Evolutionary conservation across 1,140 invertebrate genomes (phyloP), one percentile per base, ranked within the genome.

Genomic region (Triops longicaudatus): DNA sequence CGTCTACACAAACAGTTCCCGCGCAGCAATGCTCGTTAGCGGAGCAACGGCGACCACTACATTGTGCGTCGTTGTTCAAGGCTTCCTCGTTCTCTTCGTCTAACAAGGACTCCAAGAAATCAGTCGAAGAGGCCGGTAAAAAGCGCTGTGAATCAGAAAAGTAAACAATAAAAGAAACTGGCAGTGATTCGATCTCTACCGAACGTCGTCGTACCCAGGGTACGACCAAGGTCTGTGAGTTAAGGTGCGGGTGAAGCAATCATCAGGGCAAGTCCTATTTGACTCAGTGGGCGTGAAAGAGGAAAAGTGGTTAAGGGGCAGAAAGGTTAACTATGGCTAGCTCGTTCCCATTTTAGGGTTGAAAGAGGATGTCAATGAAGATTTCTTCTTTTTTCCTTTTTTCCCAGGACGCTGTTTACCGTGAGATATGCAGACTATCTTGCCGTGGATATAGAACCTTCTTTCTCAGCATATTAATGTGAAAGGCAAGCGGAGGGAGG

Each of bases 1-100:
- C 86, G 81, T 90, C 88, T 37, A 92, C 87, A 82, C 92, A 93
- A 44, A 93, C 88, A 28, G 87, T 88, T 28, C 88, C 90, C 9
- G 89, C 87, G 81, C 92, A 93, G 83, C 92, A 93, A 79, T 92
- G 87, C 78, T 93, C 91, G 81, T 92, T 93, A 63, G 90, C 85
- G 0, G 87, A 87, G 80, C 92, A 93, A 72, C 79, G 79, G 22
- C 81, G 80, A 6, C 82, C 82, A 37, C 79, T 78, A 76, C 83
- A 84, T 10, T 74, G 78, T 22, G 17, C 5, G 22, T 63, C 50
- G 22, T 22, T 63, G 50, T 22, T 63, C 22, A 63, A 12, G 7
- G 80, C 78, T 63, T 81, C 82, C 72, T 81, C 80, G 27, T 80
- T 74, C 73, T 79, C 81, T 74, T 79, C 80, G 41, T 77, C 79